These are phyloP conservation scores for Scaptomyza polygonia DNA, from an alignment of 2,888 invertebrate genomes.

Conservation along the genomic window DNA sequence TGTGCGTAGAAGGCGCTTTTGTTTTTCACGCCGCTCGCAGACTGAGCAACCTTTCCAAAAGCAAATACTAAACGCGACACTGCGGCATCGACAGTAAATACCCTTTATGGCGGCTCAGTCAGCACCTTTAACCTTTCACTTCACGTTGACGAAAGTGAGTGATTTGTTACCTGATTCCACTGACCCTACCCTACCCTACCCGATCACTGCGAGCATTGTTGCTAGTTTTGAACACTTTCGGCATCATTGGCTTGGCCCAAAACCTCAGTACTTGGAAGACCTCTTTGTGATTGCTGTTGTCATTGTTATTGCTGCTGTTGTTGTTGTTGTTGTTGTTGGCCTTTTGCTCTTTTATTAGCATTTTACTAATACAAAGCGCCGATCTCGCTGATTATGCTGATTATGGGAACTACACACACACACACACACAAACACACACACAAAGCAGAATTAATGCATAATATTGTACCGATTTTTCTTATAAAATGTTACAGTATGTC, in stretches of 20 bases:
- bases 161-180: conserved; percentile 31
- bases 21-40: conserved; percentile 45
- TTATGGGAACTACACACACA: conserved; percentile 59
- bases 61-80: conserved; percentile 70
- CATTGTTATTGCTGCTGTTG: conserved; percentile 34
- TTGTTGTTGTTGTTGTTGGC: conserved; percentile 38
- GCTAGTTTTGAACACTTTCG: conserved; percentile 68
- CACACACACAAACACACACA: conserved; percentile 4
- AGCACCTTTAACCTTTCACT: conserved; percentile 54
- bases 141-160: conserved; percentile 30
- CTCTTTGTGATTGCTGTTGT: conserved; percentile 13
- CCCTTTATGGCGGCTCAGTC: conserved; percentile 67
- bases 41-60: conserved; percentile 44
- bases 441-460: neutral
- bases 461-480: neutral
- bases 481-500: too few relatives aligned
- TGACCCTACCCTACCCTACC: conserved; percentile 52
- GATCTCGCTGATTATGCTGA: conserved; percentile 78
- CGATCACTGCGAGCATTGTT: conserved; percentile 46
- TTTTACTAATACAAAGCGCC: conserved; percentile 76
- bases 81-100: conserved; percentile 80
- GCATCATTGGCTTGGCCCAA: conserved; percentile 31
- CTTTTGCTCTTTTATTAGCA: conserved; percentile 66
- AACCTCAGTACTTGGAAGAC: conserved; percentile 62
- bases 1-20: conserved; percentile 64